A percentile compares a stretch with the other conserved stretches of the same genome.
phyloP scores from a whole-genome alignment of 1,140 invertebrate species.

The Hycleus phaleratus region DNA sequence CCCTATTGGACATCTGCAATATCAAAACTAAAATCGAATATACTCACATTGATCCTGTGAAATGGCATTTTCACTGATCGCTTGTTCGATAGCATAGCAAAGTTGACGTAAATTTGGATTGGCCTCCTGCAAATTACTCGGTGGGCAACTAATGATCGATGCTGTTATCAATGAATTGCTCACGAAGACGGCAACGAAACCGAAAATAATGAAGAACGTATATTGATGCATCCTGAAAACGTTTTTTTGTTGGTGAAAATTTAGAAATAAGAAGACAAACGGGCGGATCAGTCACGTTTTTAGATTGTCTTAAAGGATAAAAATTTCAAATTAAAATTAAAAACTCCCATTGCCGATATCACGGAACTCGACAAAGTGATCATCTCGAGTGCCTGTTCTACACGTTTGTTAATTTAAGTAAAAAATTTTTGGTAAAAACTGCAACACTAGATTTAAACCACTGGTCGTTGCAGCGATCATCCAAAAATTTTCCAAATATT shows the following conservation, averaged over 20 bases:
- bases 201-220: conserved; percentile 16
- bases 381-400: conserved; percentile 1
- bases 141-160: conserved; percentile 31
- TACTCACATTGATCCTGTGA: conserved; percentile 2
- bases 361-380: neutral
- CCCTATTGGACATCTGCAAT: no score
- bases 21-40: no score
- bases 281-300: conserved; percentile 1
- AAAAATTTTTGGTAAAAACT: no score
- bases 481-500: neutral
- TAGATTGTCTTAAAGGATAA: neutral
- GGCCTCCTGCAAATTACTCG: conserved; percentile 24
- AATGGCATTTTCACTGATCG: conserved; percentile 23
- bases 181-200: conserved; percentile 18
- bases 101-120: conserved; percentile 30
- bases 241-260: neutral
- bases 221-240: conserved; percentile 26
- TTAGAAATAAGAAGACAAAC: neutral
- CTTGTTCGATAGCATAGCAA: conserved; percentile 30
- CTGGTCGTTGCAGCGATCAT: neutral
- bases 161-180: conserved; percentile 21
- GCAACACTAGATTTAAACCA: no score
- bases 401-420: no score
- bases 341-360: no score
- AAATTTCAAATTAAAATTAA: no score